These are phyloP conservation scores for Gymnothorax reevesii DNA, from an alignment of 2,797 vertebrate genomes.

Conservation along the genomic window DNA sequence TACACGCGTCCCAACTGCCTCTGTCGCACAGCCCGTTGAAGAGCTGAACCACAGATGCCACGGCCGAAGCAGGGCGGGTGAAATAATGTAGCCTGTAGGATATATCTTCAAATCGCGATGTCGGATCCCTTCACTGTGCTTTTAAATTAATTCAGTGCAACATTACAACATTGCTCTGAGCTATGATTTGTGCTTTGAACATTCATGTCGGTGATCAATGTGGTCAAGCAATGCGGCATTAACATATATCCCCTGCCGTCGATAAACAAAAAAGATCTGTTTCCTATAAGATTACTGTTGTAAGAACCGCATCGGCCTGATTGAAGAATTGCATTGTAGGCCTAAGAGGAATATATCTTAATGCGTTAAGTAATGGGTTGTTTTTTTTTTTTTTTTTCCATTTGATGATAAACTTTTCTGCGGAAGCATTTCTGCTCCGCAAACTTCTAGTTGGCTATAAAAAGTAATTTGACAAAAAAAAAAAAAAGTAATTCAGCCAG, in stretches of 20 bases:
- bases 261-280: neutral
- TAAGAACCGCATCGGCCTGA: neutral
- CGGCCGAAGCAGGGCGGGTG: neutral
- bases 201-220: neutral
- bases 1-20: slow-evolving; percentile 46
- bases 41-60: slow-evolving; percentile 26
- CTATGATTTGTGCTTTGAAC: neutral
- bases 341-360: too few species aligned
- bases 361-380: too few species aligned
- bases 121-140: neutral
- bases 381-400: too few species aligned
- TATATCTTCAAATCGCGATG: neutral
- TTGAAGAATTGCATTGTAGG: too few species aligned
- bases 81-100: slow-evolving; percentile 1
- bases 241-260: neutral
- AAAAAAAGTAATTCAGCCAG: too few species aligned
- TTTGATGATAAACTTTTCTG: neutral
- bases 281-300: neutral
- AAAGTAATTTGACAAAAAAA: too few species aligned
- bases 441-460: too few species aligned
- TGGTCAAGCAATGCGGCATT: neutral
- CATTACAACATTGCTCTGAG: neutral
- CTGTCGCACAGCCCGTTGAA: slow-evolving; percentile 12
- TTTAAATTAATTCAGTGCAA: neutral
- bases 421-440: neutral